A percentile compares a stretch with the other conserved stretches of the same genome.
Conservation (phyloP, 2,113 vertebrate genomes). For the Machaerirhynchus nigripectus region DNA sequence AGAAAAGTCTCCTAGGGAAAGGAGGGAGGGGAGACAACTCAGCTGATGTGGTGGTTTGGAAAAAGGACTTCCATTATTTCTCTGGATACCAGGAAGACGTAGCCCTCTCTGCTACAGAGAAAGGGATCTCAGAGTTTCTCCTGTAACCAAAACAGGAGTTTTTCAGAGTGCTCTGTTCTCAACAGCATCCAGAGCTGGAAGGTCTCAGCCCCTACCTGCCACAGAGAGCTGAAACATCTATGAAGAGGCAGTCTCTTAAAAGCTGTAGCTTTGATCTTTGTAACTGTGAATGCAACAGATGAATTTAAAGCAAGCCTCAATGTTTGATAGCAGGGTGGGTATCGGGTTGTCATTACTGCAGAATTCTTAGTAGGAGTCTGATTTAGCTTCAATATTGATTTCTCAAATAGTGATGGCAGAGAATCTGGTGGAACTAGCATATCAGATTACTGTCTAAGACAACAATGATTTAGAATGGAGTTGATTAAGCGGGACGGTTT, state of each 20-base stretch:
- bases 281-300: background rate
- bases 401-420: background rate
- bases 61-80: background rate
- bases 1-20: background rate
- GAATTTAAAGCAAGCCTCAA: background rate
- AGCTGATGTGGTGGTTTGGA: background rate
- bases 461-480: background rate
- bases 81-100: background rate
- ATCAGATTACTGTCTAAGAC: background rate
- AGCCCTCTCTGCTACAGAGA: background rate
- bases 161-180: background rate
- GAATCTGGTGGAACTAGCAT: background rate
- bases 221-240: background rate
- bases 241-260: background rate
- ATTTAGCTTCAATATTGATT: background rate
- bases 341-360: background rate
- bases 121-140: background rate
- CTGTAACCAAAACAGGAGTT: accelerated
- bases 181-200: background rate
- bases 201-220: background rate
- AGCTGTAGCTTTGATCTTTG: background rate
- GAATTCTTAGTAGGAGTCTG: background rate
- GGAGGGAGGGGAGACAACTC: accelerated
- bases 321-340: background rate
- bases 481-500: background rate